Conservation (phyloP, 1,140 invertebrate genomes). For the Acyrthosiphon pisum region DNA sequence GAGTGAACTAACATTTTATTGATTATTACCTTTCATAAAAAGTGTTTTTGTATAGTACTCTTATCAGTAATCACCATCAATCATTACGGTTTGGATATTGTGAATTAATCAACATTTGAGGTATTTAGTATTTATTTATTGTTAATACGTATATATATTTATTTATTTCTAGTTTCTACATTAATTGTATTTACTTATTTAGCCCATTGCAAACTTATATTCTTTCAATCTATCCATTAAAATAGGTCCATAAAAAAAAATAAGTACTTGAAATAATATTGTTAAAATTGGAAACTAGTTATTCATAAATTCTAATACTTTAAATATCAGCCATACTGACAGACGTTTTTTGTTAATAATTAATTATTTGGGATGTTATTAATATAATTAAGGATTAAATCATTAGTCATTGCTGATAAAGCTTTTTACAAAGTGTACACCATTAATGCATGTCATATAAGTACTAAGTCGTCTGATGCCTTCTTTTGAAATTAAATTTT, state of each 20-base stretch:
- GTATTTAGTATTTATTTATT: slow-evolving; percentile 27
- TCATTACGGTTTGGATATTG: slow-evolving; percentile 18
- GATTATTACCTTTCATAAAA: background rate
- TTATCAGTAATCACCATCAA: slow-evolving; percentile 43
- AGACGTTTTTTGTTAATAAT: too few species aligned
- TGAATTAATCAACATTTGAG: slow-evolving; percentile 19
- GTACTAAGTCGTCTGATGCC: background rate
- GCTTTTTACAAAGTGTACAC: background rate
- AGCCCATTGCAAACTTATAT: background rate
- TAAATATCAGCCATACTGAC: too few species aligned
- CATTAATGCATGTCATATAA: background rate
- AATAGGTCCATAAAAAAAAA: background rate
- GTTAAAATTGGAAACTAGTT: background rate
- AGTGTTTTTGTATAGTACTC: background rate
- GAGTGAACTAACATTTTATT: background rate
- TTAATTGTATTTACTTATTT: background rate
- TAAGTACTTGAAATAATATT: background rate
- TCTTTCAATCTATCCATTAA: background rate
- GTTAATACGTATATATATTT: background rate
- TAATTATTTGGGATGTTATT: background rate
- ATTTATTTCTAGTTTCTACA: background rate
- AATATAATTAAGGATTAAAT: background rate
- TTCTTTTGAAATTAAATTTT: background rate
- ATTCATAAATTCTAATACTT: too few species aligned
- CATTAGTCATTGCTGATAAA: background rate